Percentiles rank a stretch among this genome's conserved stretches.
Evolutionary conservation across 2,113 vertebrate species (phyloP).

Genomic region (Nesogale talazaci): DNA sequence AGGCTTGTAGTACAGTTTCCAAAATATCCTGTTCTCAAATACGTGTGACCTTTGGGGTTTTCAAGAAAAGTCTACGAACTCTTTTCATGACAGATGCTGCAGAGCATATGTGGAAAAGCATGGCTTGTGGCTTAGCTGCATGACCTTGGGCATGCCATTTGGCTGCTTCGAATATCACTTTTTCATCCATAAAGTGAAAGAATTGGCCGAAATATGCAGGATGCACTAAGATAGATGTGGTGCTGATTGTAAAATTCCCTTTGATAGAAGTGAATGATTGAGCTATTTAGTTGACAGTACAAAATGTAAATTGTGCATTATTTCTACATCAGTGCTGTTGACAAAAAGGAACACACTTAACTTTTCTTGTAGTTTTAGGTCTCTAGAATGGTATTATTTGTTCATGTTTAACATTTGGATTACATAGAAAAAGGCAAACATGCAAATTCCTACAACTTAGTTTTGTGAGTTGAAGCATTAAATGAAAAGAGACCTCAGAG

Average conservation of each 20-base stretch:
- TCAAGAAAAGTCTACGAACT: background rate
- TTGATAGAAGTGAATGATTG: too few relatives aligned
- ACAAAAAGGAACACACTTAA: background rate
- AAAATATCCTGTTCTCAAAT: background rate
- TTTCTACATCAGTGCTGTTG: too few relatives aligned
- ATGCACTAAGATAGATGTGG: too few relatives aligned
- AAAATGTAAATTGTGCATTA: too few relatives aligned
- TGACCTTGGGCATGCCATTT: background rate
- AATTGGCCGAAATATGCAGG: background rate
- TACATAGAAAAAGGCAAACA: background rate
- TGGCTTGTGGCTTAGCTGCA: background rate
- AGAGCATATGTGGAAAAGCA: background rate
- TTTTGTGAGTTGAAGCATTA: background rate
- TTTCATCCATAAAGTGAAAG: background rate
- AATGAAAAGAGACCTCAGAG: background rate
- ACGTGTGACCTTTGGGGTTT: background rate
- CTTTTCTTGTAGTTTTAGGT: background rate
- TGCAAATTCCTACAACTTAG: background rate
- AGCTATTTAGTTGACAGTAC: too few relatives aligned
- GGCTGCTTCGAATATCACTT: background rate
- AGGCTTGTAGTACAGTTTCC: too few relatives aligned
- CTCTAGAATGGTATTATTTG: too few relatives aligned
- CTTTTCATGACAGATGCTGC: background rate
- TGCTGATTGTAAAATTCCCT: too few relatives aligned
- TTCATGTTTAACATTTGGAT: background rate